Percentiles rank a stretch among this genome's conserved stretches.
Conservation (phyloP, 2,113 vertebrate species). For the Atherinomorus stipes region DNA sequence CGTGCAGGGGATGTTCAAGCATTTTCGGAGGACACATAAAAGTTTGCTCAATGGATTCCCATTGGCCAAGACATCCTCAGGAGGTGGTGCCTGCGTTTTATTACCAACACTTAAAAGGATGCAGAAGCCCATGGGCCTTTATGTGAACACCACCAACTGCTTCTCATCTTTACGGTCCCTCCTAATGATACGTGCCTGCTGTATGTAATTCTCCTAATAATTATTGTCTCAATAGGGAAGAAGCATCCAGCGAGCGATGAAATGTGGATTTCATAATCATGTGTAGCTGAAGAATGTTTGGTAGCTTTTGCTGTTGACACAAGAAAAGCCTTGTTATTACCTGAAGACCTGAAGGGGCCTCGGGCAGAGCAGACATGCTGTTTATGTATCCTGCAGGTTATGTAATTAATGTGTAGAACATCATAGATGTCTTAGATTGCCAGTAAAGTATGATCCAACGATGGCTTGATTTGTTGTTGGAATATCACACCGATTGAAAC, state of each 20-base stretch:
- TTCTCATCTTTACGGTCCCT: slow-evolving; percentile 50
- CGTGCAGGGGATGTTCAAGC: slow-evolving; percentile 64
- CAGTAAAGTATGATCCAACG: too few relatives aligned
- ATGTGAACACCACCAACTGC: slow-evolving; percentile 29
- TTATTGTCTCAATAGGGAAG: slow-evolving; percentile 54
- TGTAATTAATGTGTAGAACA: too few relatives aligned
- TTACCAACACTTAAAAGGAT: slow-evolving; percentile 77
- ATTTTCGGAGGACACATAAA: slow-evolving; percentile 74
- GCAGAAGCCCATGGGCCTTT: slow-evolving; percentile 60
- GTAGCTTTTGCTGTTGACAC: slow-evolving; percentile 49
- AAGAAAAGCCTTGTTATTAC: slow-evolving; percentile 69
- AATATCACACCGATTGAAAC: not conserved
- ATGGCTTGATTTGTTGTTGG: not conserved
- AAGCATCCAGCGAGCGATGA: slow-evolving; percentile 54
- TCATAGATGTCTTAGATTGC: too few relatives aligned
- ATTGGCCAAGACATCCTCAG: slow-evolving; percentile 74
- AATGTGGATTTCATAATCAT: slow-evolving; percentile 67
- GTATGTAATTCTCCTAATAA: slow-evolving; percentile 75
- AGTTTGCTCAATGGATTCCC: slow-evolving; percentile 61
- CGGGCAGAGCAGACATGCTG: slow-evolving; percentile 42
- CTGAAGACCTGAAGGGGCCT: slow-evolving; percentile 22
- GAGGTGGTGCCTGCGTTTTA: slow-evolving; percentile 81
- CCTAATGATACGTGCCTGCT: slow-evolving; percentile 77
- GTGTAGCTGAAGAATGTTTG: slow-evolving; percentile 50
- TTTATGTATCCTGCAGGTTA: slow-evolving; percentile 52